Base-by-base conservation (phyloP, 1,140 invertebrate species). In the Drosophila santomea region DNA sequence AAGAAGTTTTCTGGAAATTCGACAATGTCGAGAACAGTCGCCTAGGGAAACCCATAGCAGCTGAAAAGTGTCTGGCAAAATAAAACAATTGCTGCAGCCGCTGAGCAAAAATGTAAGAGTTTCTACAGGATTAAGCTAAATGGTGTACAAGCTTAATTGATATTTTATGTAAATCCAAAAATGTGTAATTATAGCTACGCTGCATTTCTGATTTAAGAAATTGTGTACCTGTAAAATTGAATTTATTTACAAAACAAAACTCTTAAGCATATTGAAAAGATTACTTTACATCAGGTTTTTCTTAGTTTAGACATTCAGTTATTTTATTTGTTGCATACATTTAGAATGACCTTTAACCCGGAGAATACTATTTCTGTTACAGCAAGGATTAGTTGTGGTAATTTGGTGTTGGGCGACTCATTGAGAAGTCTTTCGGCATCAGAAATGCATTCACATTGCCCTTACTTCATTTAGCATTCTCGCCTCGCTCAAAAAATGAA, bases 391-490 rank as follows among this genome's bases (percentile, higher is more conserved):
- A 25, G 25, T 25, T 25, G 4, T 4, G 25, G 25, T 4, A 5
- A 25, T 25, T 25, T 4, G 4, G 25, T 4, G 25, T 25, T 25
- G 25, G 4, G 4, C 0, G n/a, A 41, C 15, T 15, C 3, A 7
- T 15, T 15, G 1, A 17, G 1, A 17, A 2, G 6, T 2, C 2
- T 47, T 28, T 50, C 5, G 25, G n/a, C n/a, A 32, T 48, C 23
- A 28, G 4, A 14, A 4, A 6, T 28, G 45, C 45, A 48, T 20
- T 35, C 23, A n/a, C 12, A 14, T 12, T 14, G 36, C 35, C 45
- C 35, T 11, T 45, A 48, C 39, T 67, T 67, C 12, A 64, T 55
- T 41, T 7, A 39, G 23, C 3, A 36, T 36, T 25, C 23, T 1
- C 8, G 17, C 12, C 36, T 20, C 8, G 14, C 12, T 36, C 17